phyloP scores from a whole-genome alignment of 1,140 invertebrate genomes.

The Charaxes varanes region DNA sequence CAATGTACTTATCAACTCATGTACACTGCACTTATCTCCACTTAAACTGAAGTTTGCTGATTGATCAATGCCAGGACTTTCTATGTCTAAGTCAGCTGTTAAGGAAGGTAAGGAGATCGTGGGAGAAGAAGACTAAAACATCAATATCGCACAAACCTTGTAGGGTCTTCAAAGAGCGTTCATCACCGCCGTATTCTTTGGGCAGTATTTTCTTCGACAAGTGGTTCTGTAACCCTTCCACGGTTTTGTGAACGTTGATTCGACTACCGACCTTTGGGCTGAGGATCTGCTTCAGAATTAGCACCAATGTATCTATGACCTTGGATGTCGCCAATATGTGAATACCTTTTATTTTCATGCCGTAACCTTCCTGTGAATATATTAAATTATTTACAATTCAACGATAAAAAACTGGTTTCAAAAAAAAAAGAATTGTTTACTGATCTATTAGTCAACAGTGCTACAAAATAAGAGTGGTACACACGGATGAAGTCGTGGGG shows the following conservation, averaged over 20 bases:
- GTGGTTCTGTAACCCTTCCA: slow-evolving; percentile 25
- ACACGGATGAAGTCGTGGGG: too few species aligned
- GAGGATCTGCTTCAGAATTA: slow-evolving; percentile 21
- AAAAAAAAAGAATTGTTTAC: neutral
- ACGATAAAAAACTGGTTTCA: slow-evolving; percentile 1
- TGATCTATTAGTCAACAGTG: too few species aligned
- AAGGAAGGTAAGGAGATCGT: neutral
- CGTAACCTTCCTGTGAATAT: slow-evolving; percentile 29
- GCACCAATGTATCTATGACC: slow-evolving; percentile 21
- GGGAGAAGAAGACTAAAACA: neutral
- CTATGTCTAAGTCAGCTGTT: neutral
- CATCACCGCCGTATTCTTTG: slow-evolving; percentile 38
- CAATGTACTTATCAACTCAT: too few species aligned
- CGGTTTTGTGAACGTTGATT: slow-evolving; percentile 30
- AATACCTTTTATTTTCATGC: slow-evolving; percentile 28
- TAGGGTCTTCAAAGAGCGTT: slow-evolving; percentile 30
- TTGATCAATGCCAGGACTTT: too few species aligned
- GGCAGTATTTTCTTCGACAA: slow-evolving; percentile 38
- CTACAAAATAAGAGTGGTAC: too few species aligned
- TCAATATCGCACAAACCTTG: slow-evolving; percentile 35
- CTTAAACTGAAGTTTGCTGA: too few species aligned
- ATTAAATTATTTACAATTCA: too few species aligned
- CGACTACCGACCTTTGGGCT: slow-evolving; percentile 20
- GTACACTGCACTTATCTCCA: too few species aligned
- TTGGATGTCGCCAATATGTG: slow-evolving; percentile 29